Evolutionary conservation across 2,888 invertebrate species (phyloP).

Genomic region (Ceraclea dissimilis): DNA sequence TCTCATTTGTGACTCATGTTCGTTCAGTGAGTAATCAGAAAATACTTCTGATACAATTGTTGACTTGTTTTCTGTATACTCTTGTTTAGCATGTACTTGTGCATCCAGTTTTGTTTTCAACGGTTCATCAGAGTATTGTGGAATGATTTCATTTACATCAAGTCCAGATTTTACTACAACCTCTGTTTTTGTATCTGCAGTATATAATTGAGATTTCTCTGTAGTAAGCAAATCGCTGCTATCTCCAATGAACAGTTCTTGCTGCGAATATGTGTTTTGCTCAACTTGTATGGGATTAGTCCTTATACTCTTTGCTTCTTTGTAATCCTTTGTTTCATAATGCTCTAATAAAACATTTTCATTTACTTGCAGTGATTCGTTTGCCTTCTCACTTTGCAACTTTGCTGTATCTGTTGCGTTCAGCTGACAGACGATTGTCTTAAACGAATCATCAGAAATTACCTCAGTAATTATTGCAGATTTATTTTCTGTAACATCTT

Average conservation of each 20-base stretch:
- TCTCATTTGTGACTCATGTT: conserved; percentile 5
- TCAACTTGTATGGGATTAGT: conserved; percentile 14
- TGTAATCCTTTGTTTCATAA: background rate
- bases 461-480: conserved; percentile 27
- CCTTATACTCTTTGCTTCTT: background rate
- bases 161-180: conserved; percentile 32
- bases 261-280: conserved; percentile 30
- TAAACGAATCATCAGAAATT: conserved; percentile 12
- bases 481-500: conserved; percentile 21
- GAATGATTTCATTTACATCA: conserved; percentile 31
- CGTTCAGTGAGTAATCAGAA: conserved; percentile 16
- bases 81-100: conserved; percentile 14
- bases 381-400: conserved; percentile 17
- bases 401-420: conserved; percentile 2
- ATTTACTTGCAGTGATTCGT: conserved; percentile 11
- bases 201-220: conserved; percentile 26
- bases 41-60: conserved; percentile 16
- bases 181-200: conserved; percentile 26
- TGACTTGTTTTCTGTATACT: conserved; percentile 18
- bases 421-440: conserved; percentile 1
- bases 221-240: conserved; percentile 14
- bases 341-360: background rate
- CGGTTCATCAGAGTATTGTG: conserved; percentile 13
- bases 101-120: conserved; percentile 7
- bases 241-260: conserved; percentile 28